phyloP scores from a whole-genome alignment of 2,113 vertebrate species.

The Ceyx cyanopectus region DNA sequence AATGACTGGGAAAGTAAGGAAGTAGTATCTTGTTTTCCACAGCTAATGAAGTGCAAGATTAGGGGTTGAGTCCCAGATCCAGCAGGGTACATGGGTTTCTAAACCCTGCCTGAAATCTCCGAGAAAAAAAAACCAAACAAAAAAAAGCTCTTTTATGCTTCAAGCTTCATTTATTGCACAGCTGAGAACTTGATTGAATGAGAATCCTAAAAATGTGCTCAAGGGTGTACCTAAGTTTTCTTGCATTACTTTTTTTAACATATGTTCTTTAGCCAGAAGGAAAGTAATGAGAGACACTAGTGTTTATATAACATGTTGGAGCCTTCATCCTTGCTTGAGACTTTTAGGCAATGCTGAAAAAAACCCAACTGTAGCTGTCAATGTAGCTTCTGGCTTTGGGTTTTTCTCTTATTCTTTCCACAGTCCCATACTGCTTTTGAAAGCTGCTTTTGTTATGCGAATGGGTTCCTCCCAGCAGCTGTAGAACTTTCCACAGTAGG shows the following conservation, averaged over 20 bases:
- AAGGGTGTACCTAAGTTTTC: background rate
- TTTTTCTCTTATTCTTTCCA: conserved; percentile 27
- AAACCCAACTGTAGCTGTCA: background rate
- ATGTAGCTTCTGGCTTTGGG: background rate
- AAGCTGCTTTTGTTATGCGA: conserved; percentile 59
- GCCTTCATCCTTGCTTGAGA: background rate
- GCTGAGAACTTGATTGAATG: background rate
- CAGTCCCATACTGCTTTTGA: background rate
- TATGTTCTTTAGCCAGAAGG: background rate
- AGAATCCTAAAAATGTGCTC: background rate
- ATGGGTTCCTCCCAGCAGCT: conserved; percentile 63
- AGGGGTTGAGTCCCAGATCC: background rate
- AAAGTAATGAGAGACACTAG: background rate
- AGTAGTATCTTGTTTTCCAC: background rate
- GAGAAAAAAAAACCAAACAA: too few relatives aligned
- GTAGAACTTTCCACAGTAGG: conserved; percentile 33
- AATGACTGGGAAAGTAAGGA: background rate
- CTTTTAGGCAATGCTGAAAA: background rate
- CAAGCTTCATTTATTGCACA: background rate
- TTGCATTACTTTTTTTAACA: background rate
- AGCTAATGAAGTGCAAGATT: background rate
- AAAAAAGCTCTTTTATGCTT: background rate
- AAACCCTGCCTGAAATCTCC: background rate
- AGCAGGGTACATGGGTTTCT: background rate
- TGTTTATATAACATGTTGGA: background rate